These are phyloP conservation scores for Brienomyrus brachyistius DNA, from an alignment of 2,113 vertebrate species.

Conservation along the genomic window DNA sequence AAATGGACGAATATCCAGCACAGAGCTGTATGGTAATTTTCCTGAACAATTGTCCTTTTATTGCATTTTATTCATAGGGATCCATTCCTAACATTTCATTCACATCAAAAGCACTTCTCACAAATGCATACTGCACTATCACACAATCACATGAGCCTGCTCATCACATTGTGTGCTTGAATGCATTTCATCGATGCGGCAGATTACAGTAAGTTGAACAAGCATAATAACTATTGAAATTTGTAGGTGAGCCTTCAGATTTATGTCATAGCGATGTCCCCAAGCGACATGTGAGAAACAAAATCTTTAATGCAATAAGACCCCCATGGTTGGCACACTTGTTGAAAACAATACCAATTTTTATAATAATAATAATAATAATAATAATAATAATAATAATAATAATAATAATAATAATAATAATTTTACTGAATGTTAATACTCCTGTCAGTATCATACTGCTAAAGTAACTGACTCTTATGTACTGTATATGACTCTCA, in stretches of 20 bases:
- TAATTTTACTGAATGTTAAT: neutral
- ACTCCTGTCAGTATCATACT: neutral
- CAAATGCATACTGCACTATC: neutral
- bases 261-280: neutral
- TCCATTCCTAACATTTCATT: conserved; percentile 5
- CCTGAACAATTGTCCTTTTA: neutral
- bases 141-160: neutral
- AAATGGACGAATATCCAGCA: neutral
- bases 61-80: neutral
- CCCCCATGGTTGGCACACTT: neutral
- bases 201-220: neutral
- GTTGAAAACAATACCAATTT: neutral
- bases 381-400: neutral
- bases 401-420: neutral
- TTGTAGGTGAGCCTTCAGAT: conserved; percentile 4
- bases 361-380: neutral
- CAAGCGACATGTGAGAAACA: neutral
- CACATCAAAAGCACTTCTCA: neutral
- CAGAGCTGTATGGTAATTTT: conserved; percentile 13
- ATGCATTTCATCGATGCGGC: neutral
- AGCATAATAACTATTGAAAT: conserved; percentile 1
- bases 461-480: neutral
- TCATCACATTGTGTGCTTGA: conserved; percentile 1
- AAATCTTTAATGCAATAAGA: neutral
- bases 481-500: neutral